These are phyloP conservation scores for Chanos chanos DNA, from an alignment of 2,797 vertebrate genomes.

Conservation along the genomic window DNA sequence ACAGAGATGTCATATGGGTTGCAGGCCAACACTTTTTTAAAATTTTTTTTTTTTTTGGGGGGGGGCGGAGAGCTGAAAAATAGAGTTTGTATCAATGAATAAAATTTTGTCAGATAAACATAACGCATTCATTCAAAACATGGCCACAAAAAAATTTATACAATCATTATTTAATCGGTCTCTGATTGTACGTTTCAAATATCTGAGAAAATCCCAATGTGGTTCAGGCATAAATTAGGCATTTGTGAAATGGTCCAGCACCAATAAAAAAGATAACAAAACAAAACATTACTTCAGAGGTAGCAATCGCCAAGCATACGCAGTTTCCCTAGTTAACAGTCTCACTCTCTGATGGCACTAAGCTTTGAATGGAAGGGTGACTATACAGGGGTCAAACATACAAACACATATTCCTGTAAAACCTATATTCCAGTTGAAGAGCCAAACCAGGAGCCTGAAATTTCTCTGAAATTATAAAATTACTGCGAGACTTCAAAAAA, in stretches of 20 bases:
- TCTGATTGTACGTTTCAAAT: conserved; percentile 1
- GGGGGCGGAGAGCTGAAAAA: too few species aligned
- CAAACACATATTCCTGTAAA: too few species aligned
- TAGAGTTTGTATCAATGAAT: too few species aligned
- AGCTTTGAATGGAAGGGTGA: neutral
- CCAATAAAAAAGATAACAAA: conserved; percentile 4
- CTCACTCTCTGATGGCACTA: neutral
- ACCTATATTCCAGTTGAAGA: too few species aligned
- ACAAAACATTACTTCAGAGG: conserved; percentile 19
- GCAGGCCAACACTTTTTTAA: too few species aligned
- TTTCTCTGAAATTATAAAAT: too few species aligned
- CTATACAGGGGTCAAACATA: too few species aligned
- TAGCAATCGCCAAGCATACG: conserved; percentile 19
- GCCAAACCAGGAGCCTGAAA: too few species aligned
- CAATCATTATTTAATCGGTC: conserved; percentile 31
- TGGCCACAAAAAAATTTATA: conserved; percentile 13
- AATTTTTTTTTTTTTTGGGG: too few species aligned
- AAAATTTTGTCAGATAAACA: neutral
- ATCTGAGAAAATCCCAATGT: conserved; percentile 2
- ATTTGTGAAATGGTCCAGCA: neutral
- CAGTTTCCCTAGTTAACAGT: neutral
- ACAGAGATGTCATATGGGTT: too few species aligned
- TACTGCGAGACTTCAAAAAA: too few species aligned
- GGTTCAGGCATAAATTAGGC: conserved; percentile 1
- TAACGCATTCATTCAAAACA: conserved; percentile 11